phyloP scores from a whole-genome alignment of 2,113 vertebrate genomes.

The Anolis sagrei region DNA sequence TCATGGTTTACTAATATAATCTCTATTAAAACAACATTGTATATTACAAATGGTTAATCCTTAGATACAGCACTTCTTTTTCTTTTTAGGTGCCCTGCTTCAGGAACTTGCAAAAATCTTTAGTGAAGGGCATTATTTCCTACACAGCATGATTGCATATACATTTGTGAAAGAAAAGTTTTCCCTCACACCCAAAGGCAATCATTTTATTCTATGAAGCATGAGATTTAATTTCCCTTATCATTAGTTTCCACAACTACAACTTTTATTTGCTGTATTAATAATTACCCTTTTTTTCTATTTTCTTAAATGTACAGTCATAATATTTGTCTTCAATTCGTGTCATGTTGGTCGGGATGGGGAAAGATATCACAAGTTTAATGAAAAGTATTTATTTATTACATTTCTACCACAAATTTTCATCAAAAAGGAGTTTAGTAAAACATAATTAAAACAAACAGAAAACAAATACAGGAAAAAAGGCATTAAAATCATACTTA shows the following conservation, averaged over 20 bases:
- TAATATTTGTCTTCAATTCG: background rate
- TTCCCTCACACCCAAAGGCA: slow-evolving; percentile 12
- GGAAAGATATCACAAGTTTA: background rate
- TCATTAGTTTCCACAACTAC: slow-evolving; percentile 28
- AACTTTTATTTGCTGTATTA: slow-evolving; percentile 24
- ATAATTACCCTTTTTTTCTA: background rate
- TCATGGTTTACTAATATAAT: background rate
- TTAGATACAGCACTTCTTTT: background rate
- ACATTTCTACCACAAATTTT: too few species aligned
- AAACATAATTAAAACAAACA: too few species aligned
- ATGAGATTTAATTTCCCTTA: slow-evolving; percentile 40
- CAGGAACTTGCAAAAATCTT: background rate
- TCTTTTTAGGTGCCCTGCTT: background rate
- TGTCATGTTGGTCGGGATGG: background rate
- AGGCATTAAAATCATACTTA: too few species aligned
- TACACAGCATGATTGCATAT: background rate
- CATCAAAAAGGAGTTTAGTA: too few species aligned
- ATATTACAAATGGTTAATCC: background rate
- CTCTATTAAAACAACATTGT: background rate
- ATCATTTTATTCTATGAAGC: slow-evolving; percentile 37
- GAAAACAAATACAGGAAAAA: too few species aligned
- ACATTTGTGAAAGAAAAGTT: background rate
- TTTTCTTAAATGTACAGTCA: background rate
- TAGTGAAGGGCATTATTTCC: background rate
- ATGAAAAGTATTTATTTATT: too few species aligned